A percentile compares a stretch with the other conserved stretches of the same genome.
phyloP scores from a whole-genome alignment of 2,888 invertebrate species.

The Anarsia innoxiella region DNA sequence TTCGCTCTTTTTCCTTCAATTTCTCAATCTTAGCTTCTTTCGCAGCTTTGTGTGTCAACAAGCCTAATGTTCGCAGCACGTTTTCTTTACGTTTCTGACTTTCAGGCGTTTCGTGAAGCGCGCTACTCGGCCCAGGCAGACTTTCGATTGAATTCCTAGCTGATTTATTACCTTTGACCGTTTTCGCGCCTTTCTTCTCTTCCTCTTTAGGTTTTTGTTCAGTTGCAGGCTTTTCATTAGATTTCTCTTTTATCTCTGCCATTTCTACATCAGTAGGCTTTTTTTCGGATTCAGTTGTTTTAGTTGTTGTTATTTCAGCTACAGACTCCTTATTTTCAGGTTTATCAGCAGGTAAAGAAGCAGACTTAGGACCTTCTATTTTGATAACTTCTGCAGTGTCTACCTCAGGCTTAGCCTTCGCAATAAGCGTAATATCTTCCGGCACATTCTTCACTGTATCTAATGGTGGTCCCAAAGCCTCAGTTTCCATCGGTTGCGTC shows the following conservation, averaged over 20 bases:
- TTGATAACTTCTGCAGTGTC: constrained; percentile 2
- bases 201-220: not conserved
- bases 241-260: constrained; percentile 15
- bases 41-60: constrained; percentile 83
- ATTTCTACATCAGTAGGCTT: constrained; percentile 5
- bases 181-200: constrained; percentile 15
- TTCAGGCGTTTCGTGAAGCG: constrained; percentile 74
- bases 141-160: constrained; percentile 44
- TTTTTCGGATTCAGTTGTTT: not conserved
- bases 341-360: too few species aligned
- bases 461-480: constrained; percentile 47
- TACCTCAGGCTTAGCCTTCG: constrained; percentile 25
- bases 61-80: constrained; percentile 82
- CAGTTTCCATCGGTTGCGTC: constrained; percentile 38
- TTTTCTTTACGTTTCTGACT: constrained; percentile 82
- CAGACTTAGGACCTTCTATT: constrained; percentile 1
- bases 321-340: too few species aligned
- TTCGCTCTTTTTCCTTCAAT: constrained; percentile 64
- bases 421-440: constrained; percentile 36
- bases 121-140: constrained; percentile 54
- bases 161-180: constrained; percentile 33
- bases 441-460: constrained; percentile 42
- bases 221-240: not conserved
- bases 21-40: constrained; percentile 79
- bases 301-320: not conserved